Conservation (phyloP, 2,113 vertebrate species). For the Heterocephalus glaber region DNA sequence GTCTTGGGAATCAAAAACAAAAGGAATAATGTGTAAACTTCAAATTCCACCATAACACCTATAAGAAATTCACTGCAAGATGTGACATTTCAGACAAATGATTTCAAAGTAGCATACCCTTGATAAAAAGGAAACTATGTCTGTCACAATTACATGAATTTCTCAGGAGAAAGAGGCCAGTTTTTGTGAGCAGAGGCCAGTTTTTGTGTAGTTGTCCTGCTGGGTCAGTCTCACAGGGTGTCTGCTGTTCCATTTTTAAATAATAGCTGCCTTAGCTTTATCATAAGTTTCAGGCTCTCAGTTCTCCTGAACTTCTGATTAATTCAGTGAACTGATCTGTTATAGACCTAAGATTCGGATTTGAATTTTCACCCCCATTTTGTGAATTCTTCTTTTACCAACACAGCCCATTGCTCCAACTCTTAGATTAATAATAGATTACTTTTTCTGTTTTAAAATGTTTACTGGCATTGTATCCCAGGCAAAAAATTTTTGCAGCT, state of each 20-base stretch:
- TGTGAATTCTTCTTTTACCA: background rate
- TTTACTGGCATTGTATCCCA: conserved; percentile 10
- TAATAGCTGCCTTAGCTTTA: background rate
- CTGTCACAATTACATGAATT: background rate
- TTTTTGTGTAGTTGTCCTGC: background rate
- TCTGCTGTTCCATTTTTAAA: background rate
- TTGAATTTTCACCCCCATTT: background rate
- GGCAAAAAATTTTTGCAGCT: background rate
- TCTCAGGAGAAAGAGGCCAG: no score
- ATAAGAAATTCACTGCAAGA: background rate
- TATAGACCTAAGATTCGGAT: background rate
- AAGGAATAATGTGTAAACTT: background rate
- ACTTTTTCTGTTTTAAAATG: conserved; percentile 3
- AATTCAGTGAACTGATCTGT: background rate
- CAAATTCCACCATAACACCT: background rate
- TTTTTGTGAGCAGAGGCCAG: no score
- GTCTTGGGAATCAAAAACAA: background rate
- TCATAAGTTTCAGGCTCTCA: background rate
- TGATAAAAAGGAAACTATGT: background rate
- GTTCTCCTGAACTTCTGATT: background rate
- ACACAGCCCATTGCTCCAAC: background rate
- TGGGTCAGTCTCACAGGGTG: background rate
- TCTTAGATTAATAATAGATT: conserved; percentile 9
- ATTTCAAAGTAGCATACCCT: background rate
- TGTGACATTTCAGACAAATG: background rate